Base-by-base conservation (phyloP, 92 coral and sea anemone genomes). In the Ricordea florida region DNA sequence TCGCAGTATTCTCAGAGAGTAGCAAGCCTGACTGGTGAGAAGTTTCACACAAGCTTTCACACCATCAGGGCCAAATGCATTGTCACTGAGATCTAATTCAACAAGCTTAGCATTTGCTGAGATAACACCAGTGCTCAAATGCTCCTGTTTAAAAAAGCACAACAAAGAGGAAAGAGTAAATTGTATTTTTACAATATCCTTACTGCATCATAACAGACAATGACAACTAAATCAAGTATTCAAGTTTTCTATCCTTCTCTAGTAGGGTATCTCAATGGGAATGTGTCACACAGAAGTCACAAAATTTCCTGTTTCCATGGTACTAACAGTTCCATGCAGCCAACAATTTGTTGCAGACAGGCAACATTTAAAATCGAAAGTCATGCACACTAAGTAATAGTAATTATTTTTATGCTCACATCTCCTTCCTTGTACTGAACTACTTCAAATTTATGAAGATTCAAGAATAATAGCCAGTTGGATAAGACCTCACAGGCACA, bases 61-160 rank as follows among this genome's bases (percentile, higher is more conserved):
- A 45, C 98, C 98, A 62, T 94, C 98, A 60, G 98, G 98, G 18
- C 98, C 98, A 92, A 94, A 94, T 10, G 98, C 98, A 82, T 94
- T 94, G 70, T 94, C 98, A 77, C 98, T 92, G 1, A 94, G 85
- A 71, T 94, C 97, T 40, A 94, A 62, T 70, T 94, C 98, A 25
- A 83, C 85, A 46, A 94, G 79, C 16, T 84, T 74, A 20, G 98
- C 97, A 77, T 83, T 80, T 27, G 98, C 88, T 1, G 91, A 29
- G 21, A 94, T 94, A 13, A 94, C 89, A 30, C 93, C 98, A 62
- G 85, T 92, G 51, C 97, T 90, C 32, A 94, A 59, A 35, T 89
- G 81, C 38, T 93, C 97, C 98, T 93, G 20, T 29, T 36, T 17
- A 15, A 42, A 65, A 18, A 50, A 10, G 10, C 46, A 3, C 1